Evolutionary conservation across 2,113 vertebrate genomes (phyloP).

Genomic region (human): DNA sequence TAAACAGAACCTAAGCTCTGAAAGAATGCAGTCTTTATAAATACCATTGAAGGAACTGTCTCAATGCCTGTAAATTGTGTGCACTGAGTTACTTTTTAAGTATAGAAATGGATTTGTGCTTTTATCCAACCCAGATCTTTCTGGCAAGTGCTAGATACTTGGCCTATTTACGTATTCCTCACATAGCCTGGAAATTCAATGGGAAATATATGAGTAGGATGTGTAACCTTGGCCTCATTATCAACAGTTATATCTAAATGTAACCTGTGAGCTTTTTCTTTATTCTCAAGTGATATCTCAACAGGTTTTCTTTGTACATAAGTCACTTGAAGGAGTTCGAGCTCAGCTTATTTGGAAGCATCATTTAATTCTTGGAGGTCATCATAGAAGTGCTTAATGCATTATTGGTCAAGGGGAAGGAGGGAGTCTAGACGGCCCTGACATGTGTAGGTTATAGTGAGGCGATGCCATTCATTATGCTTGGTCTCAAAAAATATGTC

Average conservation of each 20-base stretch:
- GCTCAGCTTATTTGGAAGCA: background rate
- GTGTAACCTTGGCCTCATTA: slow-evolving; percentile 4
- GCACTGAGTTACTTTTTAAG: background rate
- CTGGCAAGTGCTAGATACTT: background rate
- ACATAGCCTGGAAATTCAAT: background rate
- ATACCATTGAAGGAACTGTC: background rate
- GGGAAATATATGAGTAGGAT: background rate
- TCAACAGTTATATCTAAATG: background rate
- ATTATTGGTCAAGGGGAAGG: background rate
- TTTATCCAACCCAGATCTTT: background rate
- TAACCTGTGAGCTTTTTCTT: background rate
- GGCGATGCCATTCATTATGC: background rate
- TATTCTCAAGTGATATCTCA: background rate
- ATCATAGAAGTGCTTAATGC: background rate
- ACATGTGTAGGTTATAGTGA: background rate
- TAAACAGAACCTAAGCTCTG: background rate
- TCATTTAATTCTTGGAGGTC: slow-evolving; percentile 38
- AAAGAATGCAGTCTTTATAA: background rate
- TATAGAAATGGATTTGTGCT: background rate
- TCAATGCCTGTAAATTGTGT: background rate
- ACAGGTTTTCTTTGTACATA: background rate
- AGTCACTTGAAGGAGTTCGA: background rate
- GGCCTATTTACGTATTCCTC: background rate
- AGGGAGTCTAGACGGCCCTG: background rate
- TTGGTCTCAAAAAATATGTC: background rate